A percentile compares a stretch with the other conserved stretches of the same genome.
Conservation (phyloP, 2,888 invertebrate species). For the Linyphia triangularis region DNA sequence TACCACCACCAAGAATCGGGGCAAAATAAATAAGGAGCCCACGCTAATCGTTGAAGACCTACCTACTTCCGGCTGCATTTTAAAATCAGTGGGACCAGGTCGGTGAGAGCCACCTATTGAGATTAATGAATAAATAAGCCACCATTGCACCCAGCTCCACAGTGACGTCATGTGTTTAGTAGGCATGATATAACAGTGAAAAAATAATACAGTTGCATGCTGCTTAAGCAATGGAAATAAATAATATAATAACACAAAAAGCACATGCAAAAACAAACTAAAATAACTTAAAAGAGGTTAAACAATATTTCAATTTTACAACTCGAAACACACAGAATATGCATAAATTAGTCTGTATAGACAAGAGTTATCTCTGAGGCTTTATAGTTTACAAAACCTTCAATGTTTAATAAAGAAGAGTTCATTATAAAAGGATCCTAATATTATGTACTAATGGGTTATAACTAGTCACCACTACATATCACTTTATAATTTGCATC, state of each 20-base stretch:
- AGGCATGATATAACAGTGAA: constrained; percentile 1
- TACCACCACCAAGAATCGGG: constrained; percentile 50
- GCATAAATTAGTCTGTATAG: no score
- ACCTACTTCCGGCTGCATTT: constrained; percentile 74
- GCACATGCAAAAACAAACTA: neutral
- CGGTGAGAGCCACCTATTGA: constrained; percentile 73
- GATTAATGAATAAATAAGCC: constrained; percentile 75
- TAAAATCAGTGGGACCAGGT: constrained; percentile 70
- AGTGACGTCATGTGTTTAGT: constrained; percentile 52
- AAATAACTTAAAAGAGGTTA: no score
- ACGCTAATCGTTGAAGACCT: constrained; percentile 56
- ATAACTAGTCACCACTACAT: no score
- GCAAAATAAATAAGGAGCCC: constrained; percentile 39
- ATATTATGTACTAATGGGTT: no score
- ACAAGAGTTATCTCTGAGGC: no score
- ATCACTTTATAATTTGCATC: no score
- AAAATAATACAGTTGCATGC: neutral
- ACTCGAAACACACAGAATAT: no score
- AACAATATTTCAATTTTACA: no score
- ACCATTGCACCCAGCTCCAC: constrained; percentile 71
- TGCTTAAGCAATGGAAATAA: neutral
- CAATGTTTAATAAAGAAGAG: no score
- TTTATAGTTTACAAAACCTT: no score
- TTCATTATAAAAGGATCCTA: no score
- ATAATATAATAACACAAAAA: neutral